These are phyloP conservation scores for Pantherophis vulpinus DNA, from an alignment of 2,797 vertebrate genomes.

Conservation along the genomic window DNA sequence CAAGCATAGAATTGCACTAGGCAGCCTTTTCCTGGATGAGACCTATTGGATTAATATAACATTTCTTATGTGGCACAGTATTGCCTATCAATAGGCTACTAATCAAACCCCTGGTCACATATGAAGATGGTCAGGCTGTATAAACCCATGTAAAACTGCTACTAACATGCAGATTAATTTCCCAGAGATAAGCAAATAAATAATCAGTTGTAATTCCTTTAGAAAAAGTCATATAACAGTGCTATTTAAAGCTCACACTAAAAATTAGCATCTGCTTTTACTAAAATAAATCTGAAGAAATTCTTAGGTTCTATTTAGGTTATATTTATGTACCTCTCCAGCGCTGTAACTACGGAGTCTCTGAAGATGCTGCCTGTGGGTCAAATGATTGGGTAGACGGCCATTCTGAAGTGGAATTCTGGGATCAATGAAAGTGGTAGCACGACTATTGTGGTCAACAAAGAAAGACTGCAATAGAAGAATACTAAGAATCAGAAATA, in stretches of 20 bases:
- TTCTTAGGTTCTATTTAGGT: neutral
- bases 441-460: conserved; percentile 96
- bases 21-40: neutral
- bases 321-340: conserved; percentile 82
- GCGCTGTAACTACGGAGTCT: conserved; percentile 97
- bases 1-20: neutral
- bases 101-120: neutral
- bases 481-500: neutral
- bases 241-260: neutral
- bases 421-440: conserved; percentile 96
- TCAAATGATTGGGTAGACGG: conserved; percentile 87
- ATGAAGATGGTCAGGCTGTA: rapidly evolving
- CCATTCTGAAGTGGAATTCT: conserved; percentile 94
- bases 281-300: neutral
- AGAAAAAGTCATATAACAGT: conserved; percentile 16
- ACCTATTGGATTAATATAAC: neutral
- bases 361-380: conserved; percentile 92
- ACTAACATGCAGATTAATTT: neutral
- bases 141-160: neutral
- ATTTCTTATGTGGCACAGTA: neutral
- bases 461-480: conserved; percentile 87
- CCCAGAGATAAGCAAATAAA: neutral
- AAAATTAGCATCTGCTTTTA: neutral
- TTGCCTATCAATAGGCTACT: neutral
- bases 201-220: neutral